Base-by-base conservation (phyloP, 2,888 invertebrate species). In the Eurois occulta region DNA sequence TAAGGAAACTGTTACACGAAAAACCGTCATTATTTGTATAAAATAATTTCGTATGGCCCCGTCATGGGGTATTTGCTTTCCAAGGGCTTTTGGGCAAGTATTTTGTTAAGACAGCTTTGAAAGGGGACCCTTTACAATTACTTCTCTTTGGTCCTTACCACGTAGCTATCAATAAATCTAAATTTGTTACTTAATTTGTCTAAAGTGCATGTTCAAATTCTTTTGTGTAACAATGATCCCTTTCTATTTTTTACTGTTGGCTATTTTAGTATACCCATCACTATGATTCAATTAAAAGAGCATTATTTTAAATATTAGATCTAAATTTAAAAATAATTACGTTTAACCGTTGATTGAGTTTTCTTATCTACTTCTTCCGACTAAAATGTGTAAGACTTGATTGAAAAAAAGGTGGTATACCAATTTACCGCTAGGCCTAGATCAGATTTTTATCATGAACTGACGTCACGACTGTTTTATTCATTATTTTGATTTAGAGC, bases 1-100 rank as follows among this genome's bases (percentile, higher is more conserved):
- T 83, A 83, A 75, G 67, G 71, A 86, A 78, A 76, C 18, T 52
- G 10, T 16, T 16, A 6, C 11, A 58, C 16, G 67, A 64, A 28
- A 48, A 72, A 65, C 21, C 48, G 72, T 16, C 18, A 16, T 55
- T 18, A 32, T 0, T 52, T 64, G 52, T 68, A 71, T 68, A 46
- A 71, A 75, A 72, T 68, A 58, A 48, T 32, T 52, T 71, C 11
- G 28, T n/a, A 32, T 64, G 55, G 4, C 48, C 43, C 16, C 28
- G 35, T n/a, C 43, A 41, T 11, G 16, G 52, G n/a, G 62, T 70
- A 72, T 86, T 64, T 65, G 6, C 35, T 60, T n/a, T 60, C 21
- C 11, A 52, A 68, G 28, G 35, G 13, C 18, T 64, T 75, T 69
- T 38, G 43, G 21, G 13, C 3, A 16, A 62, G 35, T 62, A 48